Evolutionary conservation across 2,113 vertebrate species (phyloP).

Genomic region (Triplophysa dalaica): DNA sequence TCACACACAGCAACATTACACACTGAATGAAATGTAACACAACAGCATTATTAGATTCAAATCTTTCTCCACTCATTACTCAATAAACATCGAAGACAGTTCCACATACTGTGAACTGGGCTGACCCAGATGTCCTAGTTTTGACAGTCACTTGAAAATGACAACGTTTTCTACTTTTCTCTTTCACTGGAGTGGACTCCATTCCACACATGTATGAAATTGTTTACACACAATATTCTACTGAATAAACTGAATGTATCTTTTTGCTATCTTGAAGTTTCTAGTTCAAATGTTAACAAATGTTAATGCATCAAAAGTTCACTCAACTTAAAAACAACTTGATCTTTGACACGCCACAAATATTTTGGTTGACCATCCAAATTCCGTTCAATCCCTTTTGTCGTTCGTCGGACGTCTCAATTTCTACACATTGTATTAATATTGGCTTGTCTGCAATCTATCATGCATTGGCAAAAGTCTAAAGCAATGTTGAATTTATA

Average conservation of each 20-base stretch:
- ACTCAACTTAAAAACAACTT: not conserved
- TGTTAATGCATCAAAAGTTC: not conserved
- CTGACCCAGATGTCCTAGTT: constrained; percentile 52
- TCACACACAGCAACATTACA: too few species aligned
- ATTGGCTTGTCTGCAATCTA: constrained; percentile 1
- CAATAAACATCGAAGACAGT: constrained; percentile 62
- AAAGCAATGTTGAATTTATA: constrained; percentile 24
- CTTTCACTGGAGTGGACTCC: not conserved
- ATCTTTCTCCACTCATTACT: constrained; percentile 57
- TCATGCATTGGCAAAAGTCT: constrained; percentile 26
- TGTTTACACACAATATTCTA: not conserved
- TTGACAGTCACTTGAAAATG: constrained; percentile 20
- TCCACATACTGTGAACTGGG: constrained; percentile 59
- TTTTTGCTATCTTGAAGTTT: not conserved
- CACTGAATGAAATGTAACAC: too few species aligned
- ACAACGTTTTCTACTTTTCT: constrained; percentile 29
- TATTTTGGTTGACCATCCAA: not conserved
- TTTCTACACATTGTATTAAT: constrained; percentile 19
- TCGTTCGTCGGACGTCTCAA: not conserved
- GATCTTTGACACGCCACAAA: not conserved
- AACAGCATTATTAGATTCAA: constrained; percentile 47
- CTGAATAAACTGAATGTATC: not conserved
- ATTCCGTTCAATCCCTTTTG: not conserved
- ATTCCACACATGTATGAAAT: not conserved
- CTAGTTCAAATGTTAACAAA: not conserved